Percentiles rank a stretch among this genome's conserved stretches.
Evolutionary conservation across 2,888 invertebrate species (phyloP).

Genomic region (Nebria salina): DNA sequence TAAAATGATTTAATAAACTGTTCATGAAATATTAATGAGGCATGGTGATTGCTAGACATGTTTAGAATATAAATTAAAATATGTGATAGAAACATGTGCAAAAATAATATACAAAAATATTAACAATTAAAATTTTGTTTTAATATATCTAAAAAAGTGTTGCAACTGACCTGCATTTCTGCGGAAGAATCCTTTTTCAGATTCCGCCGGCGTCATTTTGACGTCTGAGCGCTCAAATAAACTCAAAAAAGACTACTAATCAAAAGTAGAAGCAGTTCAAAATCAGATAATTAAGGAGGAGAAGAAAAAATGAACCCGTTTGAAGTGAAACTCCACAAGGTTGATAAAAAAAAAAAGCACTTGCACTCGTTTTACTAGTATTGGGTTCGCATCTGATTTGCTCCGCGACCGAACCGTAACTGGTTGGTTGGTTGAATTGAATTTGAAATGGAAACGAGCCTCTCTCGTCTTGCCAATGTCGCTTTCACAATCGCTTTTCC

Average conservation of each 20-base stretch:
- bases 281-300: not conserved
- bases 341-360: not conserved
- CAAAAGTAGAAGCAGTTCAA: not conserved
- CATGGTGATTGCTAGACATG: not conserved
- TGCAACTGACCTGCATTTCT: constrained; percentile 4
- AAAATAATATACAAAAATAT: not conserved
- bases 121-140: not conserved
- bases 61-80: constrained; percentile 6
- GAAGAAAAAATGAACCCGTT: not conserved
- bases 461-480: not conserved
- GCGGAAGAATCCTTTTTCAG: constrained; percentile 18
- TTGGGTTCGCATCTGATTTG: not conserved
- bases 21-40: too few species aligned
- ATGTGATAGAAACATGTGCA: not conserved
- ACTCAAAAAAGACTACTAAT: not conserved
- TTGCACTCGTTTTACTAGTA: not conserved
- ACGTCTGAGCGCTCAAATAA: constrained; percentile 5
- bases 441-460: not conserved
- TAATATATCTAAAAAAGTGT: too few species aligned
- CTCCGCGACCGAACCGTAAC: not conserved
- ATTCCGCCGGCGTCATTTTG: constrained; percentile 13
- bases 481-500: not conserved
- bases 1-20: too few species aligned
- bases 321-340: not conserved
- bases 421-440: not conserved